These are phyloP conservation scores for Tetragonula clypearis DNA, from an alignment of 1,140 invertebrate genomes.

Conservation along the genomic window DNA sequence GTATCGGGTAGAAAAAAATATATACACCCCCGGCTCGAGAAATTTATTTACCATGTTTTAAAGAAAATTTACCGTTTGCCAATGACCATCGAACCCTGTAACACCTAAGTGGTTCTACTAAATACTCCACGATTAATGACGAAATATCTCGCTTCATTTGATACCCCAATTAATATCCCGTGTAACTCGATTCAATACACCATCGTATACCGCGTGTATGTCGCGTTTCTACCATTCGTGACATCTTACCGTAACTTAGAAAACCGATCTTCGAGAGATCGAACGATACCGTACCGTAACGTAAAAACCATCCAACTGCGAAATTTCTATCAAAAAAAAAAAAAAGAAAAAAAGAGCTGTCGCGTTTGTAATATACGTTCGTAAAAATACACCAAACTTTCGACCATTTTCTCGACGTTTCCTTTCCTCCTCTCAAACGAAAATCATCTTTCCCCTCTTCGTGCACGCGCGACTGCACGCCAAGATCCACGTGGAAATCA, in stretches of 20 bases:
- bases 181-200: not conserved
- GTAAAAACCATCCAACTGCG: not conserved
- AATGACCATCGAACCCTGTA: too few relatives aligned
- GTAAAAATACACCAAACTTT: too few relatives aligned
- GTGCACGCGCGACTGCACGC: too few relatives aligned
- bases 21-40: not conserved
- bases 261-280: not conserved
- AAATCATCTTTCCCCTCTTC: too few relatives aligned
- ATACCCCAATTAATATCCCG: constrained; percentile 20
- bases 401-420: not conserved
- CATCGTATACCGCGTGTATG: too few relatives aligned
- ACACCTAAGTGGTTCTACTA: not conserved
- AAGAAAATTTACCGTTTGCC: not conserved
- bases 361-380: too few relatives aligned
- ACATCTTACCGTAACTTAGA: not conserved
- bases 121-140: constrained; percentile 27
- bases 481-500: not conserved
- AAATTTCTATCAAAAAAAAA: not conserved
- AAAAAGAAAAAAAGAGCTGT: not conserved
- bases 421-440: not conserved
- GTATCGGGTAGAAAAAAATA: not conserved
- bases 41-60: not conserved
- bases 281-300: not conserved
- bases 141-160: not conserved
- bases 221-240: not conserved